These are phyloP conservation scores for Yponomeuta malinellus DNA, from an alignment of 2,888 invertebrate species.

Conservation along the genomic window DNA sequence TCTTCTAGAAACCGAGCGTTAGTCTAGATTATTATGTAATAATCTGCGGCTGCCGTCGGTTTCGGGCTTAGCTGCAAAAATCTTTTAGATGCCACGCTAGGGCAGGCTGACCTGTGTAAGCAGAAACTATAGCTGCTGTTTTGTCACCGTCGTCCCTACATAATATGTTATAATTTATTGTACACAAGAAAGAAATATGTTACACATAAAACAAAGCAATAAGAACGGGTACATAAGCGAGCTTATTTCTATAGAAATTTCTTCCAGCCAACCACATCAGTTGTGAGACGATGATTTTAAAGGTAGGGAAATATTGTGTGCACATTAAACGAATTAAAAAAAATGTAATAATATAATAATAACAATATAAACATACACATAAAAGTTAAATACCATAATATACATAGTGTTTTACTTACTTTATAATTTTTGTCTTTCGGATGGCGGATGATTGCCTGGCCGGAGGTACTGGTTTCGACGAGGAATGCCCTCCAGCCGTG, in stretches of 20 bases:
- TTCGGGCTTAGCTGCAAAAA: not conserved
- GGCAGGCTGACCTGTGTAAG: not conserved
- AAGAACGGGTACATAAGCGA: no score
- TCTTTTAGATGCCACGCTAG: not conserved
- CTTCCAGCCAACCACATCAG: no score
- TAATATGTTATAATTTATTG: not conserved
- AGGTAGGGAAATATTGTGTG: no score
- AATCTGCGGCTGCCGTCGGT: not conserved
- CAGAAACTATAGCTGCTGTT: not conserved
- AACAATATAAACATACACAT: no score
- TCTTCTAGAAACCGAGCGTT: no score
- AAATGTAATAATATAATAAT: no score
- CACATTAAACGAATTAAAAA: no score
- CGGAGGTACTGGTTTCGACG: constrained; percentile 39
- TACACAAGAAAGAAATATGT: no score
- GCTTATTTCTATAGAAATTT: no score
- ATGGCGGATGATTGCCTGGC: constrained; percentile 61
- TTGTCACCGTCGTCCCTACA: not conserved
- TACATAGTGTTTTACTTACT: not conserved
- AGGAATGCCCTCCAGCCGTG: constrained; percentile 74
- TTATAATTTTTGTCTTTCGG: constrained; percentile 29
- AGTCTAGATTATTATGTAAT: not conserved
- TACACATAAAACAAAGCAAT: no score
- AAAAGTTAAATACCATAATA: no score
- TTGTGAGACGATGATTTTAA: no score